Evolutionary conservation across 2,797 vertebrate species (phyloP).

Genomic region (Bufotes viridis): DNA sequence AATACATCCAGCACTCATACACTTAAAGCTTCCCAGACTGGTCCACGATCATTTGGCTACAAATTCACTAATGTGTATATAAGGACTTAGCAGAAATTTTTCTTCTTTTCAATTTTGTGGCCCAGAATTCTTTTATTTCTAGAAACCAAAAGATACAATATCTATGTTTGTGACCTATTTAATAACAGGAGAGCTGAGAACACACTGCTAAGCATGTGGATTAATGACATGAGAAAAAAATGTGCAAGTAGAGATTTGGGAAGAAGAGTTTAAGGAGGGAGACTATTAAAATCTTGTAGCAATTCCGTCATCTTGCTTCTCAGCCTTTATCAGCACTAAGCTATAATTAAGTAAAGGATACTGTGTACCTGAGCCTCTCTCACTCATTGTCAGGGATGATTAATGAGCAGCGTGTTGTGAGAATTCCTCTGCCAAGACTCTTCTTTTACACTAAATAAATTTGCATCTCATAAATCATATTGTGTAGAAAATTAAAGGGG

Average conservation of each 20-base stretch:
- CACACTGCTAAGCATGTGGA: slow-evolving; percentile 21
- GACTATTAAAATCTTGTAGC: slow-evolving; percentile 49
- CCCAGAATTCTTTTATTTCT: slow-evolving; percentile 5
- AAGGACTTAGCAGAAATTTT: neutral
- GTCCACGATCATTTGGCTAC: neutral
- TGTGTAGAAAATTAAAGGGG: slow-evolving; percentile 58
- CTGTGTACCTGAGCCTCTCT: slow-evolving; percentile 46
- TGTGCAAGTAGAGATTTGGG: slow-evolving; percentile 18
- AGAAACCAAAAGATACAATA: slow-evolving; percentile 10
- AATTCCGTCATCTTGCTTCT: slow-evolving; percentile 51
- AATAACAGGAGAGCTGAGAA: slow-evolving; percentile 8
- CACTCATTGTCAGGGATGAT: slow-evolving; percentile 83
- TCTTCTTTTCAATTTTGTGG: neutral
- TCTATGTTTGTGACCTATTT: slow-evolving; percentile 31
- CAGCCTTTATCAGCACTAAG: slow-evolving; percentile 35
- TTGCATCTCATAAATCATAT: slow-evolving; percentile 85
- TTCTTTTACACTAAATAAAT: slow-evolving; percentile 77
- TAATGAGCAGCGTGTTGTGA: slow-evolving; percentile 81
- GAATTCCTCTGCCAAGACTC: slow-evolving; percentile 81
- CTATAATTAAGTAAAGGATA: slow-evolving; percentile 41
- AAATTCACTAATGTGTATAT: neutral
- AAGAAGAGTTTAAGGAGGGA: slow-evolving; percentile 9
- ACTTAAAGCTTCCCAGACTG: neutral
- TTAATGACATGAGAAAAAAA: slow-evolving; percentile 17
- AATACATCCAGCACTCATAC: too few species aligned